Evolutionary conservation across 2,888 invertebrate genomes (phyloP), one percentile per base, ranked within the genome.

Genomic region (Machimus rusticus): DNA sequence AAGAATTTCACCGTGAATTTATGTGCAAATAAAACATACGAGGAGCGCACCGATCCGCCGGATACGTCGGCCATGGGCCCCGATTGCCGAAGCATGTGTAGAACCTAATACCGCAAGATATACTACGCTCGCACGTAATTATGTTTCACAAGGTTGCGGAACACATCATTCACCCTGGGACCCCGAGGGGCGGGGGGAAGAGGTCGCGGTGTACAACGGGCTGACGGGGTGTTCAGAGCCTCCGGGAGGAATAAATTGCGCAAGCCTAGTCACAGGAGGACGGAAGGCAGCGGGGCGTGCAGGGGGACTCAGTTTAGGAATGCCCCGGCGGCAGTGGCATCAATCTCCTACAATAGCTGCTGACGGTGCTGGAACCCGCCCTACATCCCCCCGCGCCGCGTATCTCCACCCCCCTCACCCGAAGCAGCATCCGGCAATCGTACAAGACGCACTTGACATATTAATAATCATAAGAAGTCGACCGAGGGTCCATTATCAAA

Each of bases 391-490:
- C 16, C 16, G 12, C 28, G 5, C 28, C 12, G 9, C 28, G 28
- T 66, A 19, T 28, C 37, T 39, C n/a, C 0, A 39, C 37, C 31
- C 31, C 76, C 1, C 16, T 34, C 37, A 23, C 3, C 66, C 8
- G 23, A 23, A 66, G 2, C 23, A 43, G 31, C 28, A 85, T 66
- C 66, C 66, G 74, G 43, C 34, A 31, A 31, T 74, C n/a, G 85
- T 46, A 46, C 31, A 74, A 74, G 85, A 85, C 74, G 85, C 85
- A 85, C 85, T 85, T 85, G 85, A 85, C 85, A 85, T 85, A 85
- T 85, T 85, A 85, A 85, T 85, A 85, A 85, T 85, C 85, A 85
- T 85, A 85, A 85, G 85, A 85, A 85, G 85, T 85, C 85, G 85
- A 85, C 85, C 85, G 85, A 85, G 85, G 85, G 85, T 85, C 85